Base-by-base conservation (phyloP, 1,140 invertebrate genomes). In the Bradysia coprophila region DNA sequence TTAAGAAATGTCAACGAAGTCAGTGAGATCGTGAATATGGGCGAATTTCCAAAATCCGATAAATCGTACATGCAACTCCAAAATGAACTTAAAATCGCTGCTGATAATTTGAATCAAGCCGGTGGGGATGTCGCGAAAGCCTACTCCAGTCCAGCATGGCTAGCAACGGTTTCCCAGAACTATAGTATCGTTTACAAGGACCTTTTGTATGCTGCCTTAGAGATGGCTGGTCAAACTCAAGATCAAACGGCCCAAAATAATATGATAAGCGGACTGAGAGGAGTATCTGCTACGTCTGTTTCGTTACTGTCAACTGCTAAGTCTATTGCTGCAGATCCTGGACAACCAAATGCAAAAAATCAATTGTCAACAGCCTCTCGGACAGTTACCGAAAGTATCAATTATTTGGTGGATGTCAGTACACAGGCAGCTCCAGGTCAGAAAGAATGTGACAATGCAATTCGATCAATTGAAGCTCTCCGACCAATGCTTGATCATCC, bases 391-490 rank as follows among this genome's bases (percentile, higher is more conserved):
- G 90, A 95, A 47, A 88, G 82, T 53, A 92, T 96, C 43, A 95
- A 95, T 58, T 75, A 85, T 48, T 64, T 95, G 31, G 80, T 90
- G 47, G 81, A 85, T 61, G 76, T 81, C 38, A 88, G 81, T 57
- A 86, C 82, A 3, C 76, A 76, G 33, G 79, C 81, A 1, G 81
- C 85, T 1, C 86, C 90, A 59, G 48, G 36, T 38, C 89, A 95
- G 65, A 93, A 89, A 56, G 94, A 98, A 55, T 97, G 92, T 61
- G 91, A 94, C 54, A 93, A 87, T 55, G 92, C 94, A 2, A 80
- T 96, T n/a, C 70, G 90, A 42, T 85, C 86, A 55, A 95, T 97
- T 45, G 77, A 91, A 57, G 78, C 83, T 32, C 78, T 88, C 63
- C 71, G 75, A 15, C 76, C 80, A 4, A 65, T 94, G 28, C 63